phyloP scores from a whole-genome alignment of 2,888 invertebrate genomes.

The Lysandra coridon region DNA sequence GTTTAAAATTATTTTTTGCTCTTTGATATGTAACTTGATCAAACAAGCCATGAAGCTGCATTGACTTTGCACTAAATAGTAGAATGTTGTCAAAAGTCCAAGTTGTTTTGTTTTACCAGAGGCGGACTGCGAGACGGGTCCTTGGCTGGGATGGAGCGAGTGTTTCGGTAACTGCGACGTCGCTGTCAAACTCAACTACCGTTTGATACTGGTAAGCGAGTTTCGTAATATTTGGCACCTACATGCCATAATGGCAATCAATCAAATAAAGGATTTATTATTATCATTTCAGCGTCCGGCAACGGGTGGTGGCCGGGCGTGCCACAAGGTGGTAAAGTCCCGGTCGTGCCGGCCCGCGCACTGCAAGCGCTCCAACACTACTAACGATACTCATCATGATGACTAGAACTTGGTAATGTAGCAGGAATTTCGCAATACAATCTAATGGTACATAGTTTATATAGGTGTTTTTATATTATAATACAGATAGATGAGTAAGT shows the following conservation, averaged over 20 bases:
- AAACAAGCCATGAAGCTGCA: no score
- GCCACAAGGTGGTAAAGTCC: slow-evolving; percentile 61
- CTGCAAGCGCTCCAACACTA: slow-evolving; percentile 48
- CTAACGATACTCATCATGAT: slow-evolving; percentile 36
- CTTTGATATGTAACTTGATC: no score
- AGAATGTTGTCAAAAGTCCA: not conserved
- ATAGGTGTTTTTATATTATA: no score
- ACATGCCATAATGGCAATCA: not conserved
- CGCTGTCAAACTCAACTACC: slow-evolving; percentile 68
- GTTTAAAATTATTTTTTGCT: not conserved
- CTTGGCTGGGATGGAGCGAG: slow-evolving; percentile 70
- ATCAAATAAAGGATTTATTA: no score
- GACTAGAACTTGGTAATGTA: slow-evolving; percentile 18
- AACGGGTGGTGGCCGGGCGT: slow-evolving; percentile 52
- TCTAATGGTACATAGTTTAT: no score
- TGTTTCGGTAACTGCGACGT: slow-evolving; percentile 67
- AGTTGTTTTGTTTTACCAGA: slow-evolving; percentile 35
- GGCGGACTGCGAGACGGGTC: slow-evolving; percentile 59
- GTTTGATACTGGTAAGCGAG: slow-evolving; percentile 58
- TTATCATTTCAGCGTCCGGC: slow-evolving; percentile 43
- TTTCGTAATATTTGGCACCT: not conserved
- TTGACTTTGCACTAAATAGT: no score
- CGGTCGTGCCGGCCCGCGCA: slow-evolving; percentile 58
- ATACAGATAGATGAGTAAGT: no score
- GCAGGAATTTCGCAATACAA: not conserved